Percentiles rank a stretch among this genome's conserved stretches.
These are phyloP conservation scores for Dichetophora obliterata DNA, from an alignment of 2,888 invertebrate species.

Conservation along the genomic window DNA sequence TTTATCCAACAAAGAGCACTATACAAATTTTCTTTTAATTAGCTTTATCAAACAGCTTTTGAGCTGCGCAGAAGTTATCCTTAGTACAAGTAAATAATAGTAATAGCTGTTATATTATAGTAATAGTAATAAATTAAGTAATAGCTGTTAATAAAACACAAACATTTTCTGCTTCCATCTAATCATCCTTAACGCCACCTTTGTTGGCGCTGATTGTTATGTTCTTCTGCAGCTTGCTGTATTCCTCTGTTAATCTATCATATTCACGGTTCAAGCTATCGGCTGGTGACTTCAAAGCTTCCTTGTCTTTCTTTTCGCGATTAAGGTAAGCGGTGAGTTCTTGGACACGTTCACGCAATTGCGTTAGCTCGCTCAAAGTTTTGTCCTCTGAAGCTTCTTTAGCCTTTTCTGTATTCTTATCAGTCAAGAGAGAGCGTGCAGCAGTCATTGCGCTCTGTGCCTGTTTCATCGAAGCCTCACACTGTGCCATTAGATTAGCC, in stretches of 20 bases:
- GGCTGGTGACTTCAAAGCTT: slow-evolving; percentile 90
- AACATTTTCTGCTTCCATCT: not conserved
- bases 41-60: not conserved
- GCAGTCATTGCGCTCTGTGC: slow-evolving; percentile 84
- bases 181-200: slow-evolving; percentile 73
- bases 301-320: slow-evolving; percentile 82
- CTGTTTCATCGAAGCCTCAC: slow-evolving; percentile 93
- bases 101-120: no score
- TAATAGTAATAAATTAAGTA: no score
- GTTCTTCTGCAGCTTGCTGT: slow-evolving; percentile 82
- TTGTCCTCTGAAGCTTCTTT: slow-evolving; percentile 67
- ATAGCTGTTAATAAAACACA: not conserved
- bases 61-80: not conserved
- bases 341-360: slow-evolving; percentile 71
- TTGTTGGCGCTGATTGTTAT: slow-evolving; percentile 71
- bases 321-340: slow-evolving; percentile 76
- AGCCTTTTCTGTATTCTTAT: slow-evolving; percentile 70
- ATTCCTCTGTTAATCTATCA: slow-evolving; percentile 89
- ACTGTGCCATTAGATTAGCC: slow-evolving; percentile 86
- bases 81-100: not conserved
- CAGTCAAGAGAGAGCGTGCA: slow-evolving; percentile 81
- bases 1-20: not conserved
- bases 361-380: slow-evolving; percentile 64
- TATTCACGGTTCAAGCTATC: slow-evolving; percentile 92
- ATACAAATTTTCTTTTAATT: not conserved